Evolutionary conservation across 2,113 vertebrate species (phyloP), one percentile per base, ranked within the genome.

Genomic region (Scopus umbretta): DNA sequence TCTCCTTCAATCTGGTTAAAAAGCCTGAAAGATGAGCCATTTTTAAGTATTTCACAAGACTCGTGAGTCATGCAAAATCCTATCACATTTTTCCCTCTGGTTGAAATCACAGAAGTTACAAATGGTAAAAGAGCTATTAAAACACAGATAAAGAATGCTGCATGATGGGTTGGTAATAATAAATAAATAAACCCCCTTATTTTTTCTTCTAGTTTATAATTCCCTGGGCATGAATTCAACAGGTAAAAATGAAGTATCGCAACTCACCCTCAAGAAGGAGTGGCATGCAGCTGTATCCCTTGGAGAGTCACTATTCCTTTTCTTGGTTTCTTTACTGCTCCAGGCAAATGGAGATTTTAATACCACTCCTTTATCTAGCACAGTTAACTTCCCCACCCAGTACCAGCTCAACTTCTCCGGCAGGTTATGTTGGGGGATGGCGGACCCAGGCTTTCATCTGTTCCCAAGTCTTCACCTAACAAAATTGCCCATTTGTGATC

Each of bases 291-390:
- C 80, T 94, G 72, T 61, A 91, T 81, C 76, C 70, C 61, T 96
- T 72, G 36, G 47, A 96, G 88, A 95, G 62, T 11, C 61, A 19
- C 91, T 76, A 22, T 85, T 94, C 58, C 83, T 96, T 92, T 59
- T 38, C 76, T 79, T 68, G 49, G 49, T 66, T 97, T 94, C 92
- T 80, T 81, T 47, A 70, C 32, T 65, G 83, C 95, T 94, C 53
- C 86, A 50, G 96, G 96, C 91, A 56, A 94, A 76, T 1, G 2
- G 43, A 87, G 83, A 75, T 91, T 87, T 84, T 75, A 81, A 86
- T 92, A 91, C 86, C 90, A 38, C 91, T 94, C 91, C 94, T 96
- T 95, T 97, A 94, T 92, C 84, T 84, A 79, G 61, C 62, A 82
- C 73, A 85, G 80, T 89, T 86, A 68, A 89, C 49, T 97, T 95